Percentiles rank a stretch among this genome's conserved stretches.
phyloP scores from a whole-genome alignment of 2,113 vertebrate species.

The Caloenas nicobarica region DNA sequence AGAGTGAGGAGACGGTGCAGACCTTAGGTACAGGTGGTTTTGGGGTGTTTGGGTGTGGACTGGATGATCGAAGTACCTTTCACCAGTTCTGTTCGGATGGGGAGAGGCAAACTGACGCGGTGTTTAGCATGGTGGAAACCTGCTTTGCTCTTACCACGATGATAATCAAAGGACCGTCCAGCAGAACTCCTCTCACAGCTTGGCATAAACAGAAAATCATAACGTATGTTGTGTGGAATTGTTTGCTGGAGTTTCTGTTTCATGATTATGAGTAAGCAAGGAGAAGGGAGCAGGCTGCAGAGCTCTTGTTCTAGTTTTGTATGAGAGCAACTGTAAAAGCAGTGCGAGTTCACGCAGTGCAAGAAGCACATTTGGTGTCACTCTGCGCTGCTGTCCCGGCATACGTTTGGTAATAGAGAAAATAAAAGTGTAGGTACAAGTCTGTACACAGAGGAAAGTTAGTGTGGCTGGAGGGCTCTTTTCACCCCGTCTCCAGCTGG shows the following conservation, averaged over 20 bases:
- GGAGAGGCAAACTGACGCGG: not conserved
- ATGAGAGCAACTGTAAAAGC: not conserved
- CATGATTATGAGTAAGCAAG: not conserved
- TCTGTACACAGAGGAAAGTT: not conserved
- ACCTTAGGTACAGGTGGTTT: slow-evolving; percentile 79
- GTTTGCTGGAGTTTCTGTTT: not conserved
- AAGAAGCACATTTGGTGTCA: not conserved
- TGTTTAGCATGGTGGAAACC: not conserved
- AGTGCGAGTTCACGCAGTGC: fast-evolving
- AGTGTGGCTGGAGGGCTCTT: not conserved
- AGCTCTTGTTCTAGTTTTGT: not conserved
- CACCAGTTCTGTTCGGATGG: not conserved
- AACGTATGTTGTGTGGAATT: not conserved
- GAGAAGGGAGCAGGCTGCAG: not conserved
- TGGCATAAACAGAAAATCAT: not conserved
- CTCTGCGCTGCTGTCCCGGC: not conserved
- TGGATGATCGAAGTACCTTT: not conserved
- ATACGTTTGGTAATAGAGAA: not conserved
- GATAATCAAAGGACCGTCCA: not conserved
- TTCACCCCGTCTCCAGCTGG: slow-evolving; percentile 25
- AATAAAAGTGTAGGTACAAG: not conserved
- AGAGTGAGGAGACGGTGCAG: slow-evolving; percentile 90
- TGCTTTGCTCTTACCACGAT: fast-evolving
- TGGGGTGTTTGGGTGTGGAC: not conserved
- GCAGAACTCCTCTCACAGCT: not conserved